Percentiles rank a stretch among this genome's conserved stretches.
Conservation (phyloP, 2,888 invertebrate genomes). For the Acronicta aceris region DNA sequence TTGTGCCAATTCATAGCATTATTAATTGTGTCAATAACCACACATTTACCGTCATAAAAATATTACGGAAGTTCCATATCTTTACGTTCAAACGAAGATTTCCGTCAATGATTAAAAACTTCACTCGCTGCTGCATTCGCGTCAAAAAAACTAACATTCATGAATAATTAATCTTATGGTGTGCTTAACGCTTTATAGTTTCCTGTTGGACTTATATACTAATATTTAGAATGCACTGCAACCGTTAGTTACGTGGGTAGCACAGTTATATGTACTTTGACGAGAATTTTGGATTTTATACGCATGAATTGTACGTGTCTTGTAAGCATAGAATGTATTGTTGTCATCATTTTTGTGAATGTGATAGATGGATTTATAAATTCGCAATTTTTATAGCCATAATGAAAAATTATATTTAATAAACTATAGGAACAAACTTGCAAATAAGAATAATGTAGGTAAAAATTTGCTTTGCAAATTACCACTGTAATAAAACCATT, state of each 20-base stretch:
- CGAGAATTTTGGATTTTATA: constrained; percentile 25
- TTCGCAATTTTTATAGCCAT: too few species aligned
- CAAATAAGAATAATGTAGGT: too few species aligned
- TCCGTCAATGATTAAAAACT: constrained; percentile 39
- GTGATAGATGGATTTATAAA: not conserved
- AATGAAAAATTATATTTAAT: too few species aligned
- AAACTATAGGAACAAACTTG: too few species aligned
- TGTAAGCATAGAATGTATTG: not conserved
- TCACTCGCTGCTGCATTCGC: constrained; percentile 25
- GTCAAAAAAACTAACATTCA: constrained; percentile 36
- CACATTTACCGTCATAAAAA: constrained; percentile 1
- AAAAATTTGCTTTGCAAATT: too few species aligned
- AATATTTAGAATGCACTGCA: constrained; percentile 43
- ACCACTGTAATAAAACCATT: too few species aligned
- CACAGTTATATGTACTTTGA: constrained; percentile 32
- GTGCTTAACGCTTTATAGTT: constrained; percentile 50
- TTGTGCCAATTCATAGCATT: not conserved
- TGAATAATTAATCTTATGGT: constrained; percentile 52
- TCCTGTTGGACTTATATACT: constrained; percentile 44
- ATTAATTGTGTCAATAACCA: not conserved
- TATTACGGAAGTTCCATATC: constrained; percentile 14
- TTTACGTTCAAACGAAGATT: constrained; percentile 28
- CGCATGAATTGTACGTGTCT: not conserved
- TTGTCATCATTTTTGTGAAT: not conserved
- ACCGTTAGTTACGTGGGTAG: constrained; percentile 40